Evolutionary conservation across 2,113 vertebrate species (phyloP).

Genomic region (Bujurquina vittata): DNA sequence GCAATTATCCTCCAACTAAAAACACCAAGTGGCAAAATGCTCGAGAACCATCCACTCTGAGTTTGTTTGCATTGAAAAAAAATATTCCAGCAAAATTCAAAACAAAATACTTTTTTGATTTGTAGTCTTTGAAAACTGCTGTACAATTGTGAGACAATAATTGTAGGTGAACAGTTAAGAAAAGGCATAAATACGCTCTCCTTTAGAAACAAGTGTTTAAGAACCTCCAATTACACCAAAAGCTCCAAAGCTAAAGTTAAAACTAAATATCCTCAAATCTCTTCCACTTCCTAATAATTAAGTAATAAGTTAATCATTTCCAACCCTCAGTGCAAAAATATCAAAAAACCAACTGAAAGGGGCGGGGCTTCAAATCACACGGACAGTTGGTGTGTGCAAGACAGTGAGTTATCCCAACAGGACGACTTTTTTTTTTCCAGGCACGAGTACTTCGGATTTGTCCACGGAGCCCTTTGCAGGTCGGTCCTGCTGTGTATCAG

Average conservation of each 20-base stretch:
- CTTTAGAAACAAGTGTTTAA: constrained; percentile 57
- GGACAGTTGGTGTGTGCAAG: constrained; percentile 15
- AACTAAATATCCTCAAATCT: constrained; percentile 40
- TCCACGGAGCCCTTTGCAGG: constrained; percentile 42
- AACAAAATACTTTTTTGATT: constrained; percentile 23
- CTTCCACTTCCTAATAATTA: constrained; percentile 43
- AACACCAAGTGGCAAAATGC: constrained; percentile 60
- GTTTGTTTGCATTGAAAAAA: too few relatives aligned
- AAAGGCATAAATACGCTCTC: constrained; percentile 61
- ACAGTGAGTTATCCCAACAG: constrained; percentile 26
- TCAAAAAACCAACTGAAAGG: constrained; percentile 53
- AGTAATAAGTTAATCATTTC: constrained; percentile 67
- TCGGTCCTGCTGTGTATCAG: constrained; percentile 13
- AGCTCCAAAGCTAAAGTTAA: neutral
- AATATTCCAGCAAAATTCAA: constrained; percentile 37
- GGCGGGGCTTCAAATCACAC: constrained; percentile 23
- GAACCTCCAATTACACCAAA: constrained; percentile 1
- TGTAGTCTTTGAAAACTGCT: constrained; percentile 36
- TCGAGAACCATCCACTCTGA: constrained; percentile 10
- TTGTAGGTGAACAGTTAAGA: constrained; percentile 33
- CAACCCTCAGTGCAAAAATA: constrained; percentile 71
- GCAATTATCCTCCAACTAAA: constrained; percentile 83
- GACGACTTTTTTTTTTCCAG: constrained; percentile 31
- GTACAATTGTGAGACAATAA: constrained; percentile 37
- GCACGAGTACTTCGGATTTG: constrained; percentile 52